Evolutionary conservation across 2,113 vertebrate genomes (phyloP).

Genomic region (Oreochromis spilurus): DNA sequence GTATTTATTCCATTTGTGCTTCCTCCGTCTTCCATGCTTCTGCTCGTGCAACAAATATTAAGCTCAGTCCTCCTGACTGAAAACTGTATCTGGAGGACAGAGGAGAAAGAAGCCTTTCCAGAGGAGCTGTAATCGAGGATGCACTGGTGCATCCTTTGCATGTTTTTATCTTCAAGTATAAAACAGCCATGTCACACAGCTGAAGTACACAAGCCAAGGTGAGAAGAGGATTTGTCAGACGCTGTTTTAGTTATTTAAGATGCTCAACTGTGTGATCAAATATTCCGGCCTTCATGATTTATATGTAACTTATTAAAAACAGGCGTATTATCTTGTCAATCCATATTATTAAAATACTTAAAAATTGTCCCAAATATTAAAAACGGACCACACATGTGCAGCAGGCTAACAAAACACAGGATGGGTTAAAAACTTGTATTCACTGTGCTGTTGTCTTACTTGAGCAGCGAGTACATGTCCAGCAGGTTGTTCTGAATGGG

Average conservation of each 20-base stretch:
- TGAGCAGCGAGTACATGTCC: constrained; percentile 93
- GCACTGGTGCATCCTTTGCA: background rate
- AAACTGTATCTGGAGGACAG: background rate
- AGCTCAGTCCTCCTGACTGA: background rate
- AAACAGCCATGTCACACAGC: background rate
- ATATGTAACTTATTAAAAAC: background rate
- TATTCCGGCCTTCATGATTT: background rate
- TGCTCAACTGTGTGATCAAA: background rate
- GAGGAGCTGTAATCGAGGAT: background rate
- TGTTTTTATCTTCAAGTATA: background rate
- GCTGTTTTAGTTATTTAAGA: background rate
- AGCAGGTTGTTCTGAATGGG: constrained; percentile 96
- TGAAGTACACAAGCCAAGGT: background rate
- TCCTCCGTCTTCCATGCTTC: background rate
- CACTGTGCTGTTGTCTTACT: constrained; percentile 70
- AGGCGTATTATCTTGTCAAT: background rate
- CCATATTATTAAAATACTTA: background rate
- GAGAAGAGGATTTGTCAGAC: background rate
- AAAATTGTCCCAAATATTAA: background rate
- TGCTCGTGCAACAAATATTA: background rate
- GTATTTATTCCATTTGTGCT: background rate
- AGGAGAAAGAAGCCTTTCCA: background rate
- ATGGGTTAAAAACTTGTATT: background rate
- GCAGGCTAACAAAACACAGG: background rate
- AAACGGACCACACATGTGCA: background rate